Conservation (phyloP, 2,113 vertebrate genomes). For the Seriola rivoliana region DNA sequence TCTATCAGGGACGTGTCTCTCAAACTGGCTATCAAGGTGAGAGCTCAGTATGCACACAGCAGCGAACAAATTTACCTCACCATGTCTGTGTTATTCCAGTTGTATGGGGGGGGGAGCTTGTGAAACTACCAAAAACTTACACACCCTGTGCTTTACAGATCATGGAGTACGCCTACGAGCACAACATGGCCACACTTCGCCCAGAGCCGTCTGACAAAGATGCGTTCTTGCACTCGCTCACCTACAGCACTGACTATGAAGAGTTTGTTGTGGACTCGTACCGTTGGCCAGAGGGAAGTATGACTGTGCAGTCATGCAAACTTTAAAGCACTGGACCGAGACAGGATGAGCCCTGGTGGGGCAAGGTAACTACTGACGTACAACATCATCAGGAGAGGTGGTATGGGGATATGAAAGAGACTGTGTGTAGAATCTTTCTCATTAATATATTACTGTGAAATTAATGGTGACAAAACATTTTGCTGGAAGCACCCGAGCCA, state of each 20-base stretch:
- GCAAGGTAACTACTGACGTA: constrained; percentile 33
- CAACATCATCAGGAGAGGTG: constrained; percentile 22
- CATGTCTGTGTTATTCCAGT: neutral
- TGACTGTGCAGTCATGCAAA: constrained; percentile 90
- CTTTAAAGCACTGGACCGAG: constrained; percentile 68
- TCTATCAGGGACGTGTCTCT: constrained; percentile 90
- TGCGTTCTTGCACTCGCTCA: constrained; percentile 87
- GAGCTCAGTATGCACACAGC: neutral
- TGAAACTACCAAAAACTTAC: neutral
- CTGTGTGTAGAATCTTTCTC: constrained; percentile 28
- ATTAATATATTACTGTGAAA: constrained; percentile 47
- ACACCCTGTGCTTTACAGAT: constrained; percentile 81
- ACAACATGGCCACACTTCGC: constrained; percentile 87
- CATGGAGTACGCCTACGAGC: constrained; percentile 90
- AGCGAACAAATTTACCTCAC: neutral
- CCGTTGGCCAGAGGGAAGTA: constrained; percentile 90
- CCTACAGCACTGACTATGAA: constrained; percentile 91
- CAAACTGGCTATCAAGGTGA: constrained; percentile 93
- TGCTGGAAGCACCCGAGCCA: neutral
- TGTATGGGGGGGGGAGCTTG: neutral
- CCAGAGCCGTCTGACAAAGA: constrained; percentile 93
- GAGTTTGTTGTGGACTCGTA: constrained; percentile 90
- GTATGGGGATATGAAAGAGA: constrained; percentile 4
- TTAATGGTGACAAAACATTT: neutral
- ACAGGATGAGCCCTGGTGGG: neutral